Conservation (phyloP, 2,113 vertebrate species). For the Stictonetta naevosa region DNA sequence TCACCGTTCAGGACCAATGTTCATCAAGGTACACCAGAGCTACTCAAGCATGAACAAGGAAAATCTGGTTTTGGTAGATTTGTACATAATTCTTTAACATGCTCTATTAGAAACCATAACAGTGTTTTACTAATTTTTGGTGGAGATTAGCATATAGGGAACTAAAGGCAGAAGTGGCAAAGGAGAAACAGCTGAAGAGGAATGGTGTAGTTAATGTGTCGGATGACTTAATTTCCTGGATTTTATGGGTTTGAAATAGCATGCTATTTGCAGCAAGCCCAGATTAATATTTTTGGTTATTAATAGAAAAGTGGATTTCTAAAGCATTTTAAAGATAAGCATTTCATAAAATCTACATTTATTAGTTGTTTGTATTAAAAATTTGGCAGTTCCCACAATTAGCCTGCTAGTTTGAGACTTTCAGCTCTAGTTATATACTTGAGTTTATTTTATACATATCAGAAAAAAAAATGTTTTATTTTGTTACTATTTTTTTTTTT, state of each 20-base stretch:
- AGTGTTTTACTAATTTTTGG: not conserved
- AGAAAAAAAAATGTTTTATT: not conserved
- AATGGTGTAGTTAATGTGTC: not conserved
- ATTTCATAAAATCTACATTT: not conserved
- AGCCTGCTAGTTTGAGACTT: not conserved
- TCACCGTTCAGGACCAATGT: not conserved
- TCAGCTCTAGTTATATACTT: not conserved
- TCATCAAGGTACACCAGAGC: not conserved
- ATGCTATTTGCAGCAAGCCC: not conserved
- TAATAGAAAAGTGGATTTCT: not conserved
- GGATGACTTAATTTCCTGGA: not conserved
- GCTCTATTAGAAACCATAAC: not conserved
- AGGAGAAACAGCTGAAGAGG: not conserved
- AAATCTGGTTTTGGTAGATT: not conserved
- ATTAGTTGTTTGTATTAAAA: not conserved
- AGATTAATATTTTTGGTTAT: not conserved
- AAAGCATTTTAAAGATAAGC: not conserved
- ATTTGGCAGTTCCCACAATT: not conserved
- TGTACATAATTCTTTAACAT: not conserved
- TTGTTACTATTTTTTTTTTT: not conserved
- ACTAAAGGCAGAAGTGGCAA: not conserved
- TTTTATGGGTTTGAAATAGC: not conserved
- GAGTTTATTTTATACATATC: not conserved
- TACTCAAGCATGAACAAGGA: not conserved
- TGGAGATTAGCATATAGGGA: not conserved